phyloP scores from a whole-genome alignment of 1,140 invertebrate genomes.

The Pemphigus obesinymphae region DNA sequence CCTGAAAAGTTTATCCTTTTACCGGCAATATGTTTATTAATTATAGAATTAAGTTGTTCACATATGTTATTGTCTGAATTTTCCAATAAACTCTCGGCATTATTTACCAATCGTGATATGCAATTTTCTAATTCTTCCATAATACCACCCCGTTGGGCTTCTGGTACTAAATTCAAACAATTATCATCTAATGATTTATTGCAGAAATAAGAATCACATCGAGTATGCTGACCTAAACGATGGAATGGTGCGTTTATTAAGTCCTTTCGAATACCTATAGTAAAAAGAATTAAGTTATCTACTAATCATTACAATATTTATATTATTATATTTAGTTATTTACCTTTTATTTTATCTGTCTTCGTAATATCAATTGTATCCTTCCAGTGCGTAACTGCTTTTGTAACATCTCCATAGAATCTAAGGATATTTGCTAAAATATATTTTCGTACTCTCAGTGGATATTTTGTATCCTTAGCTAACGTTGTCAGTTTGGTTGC shows the following conservation, averaged over 20 bases:
- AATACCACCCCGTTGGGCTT: background rate
- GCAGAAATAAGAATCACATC: background rate
- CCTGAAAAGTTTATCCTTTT: background rate
- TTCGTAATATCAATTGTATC: background rate
- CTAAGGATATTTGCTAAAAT: background rate
- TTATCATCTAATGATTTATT: background rate
- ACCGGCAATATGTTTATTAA: background rate
- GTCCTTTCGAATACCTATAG: background rate
- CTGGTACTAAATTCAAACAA: background rate
- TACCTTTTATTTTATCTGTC: slow-evolving; percentile 10
- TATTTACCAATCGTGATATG: background rate
- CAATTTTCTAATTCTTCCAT: background rate
- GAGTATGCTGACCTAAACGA: background rate
- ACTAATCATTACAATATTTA: background rate
- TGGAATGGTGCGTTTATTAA: background rate
- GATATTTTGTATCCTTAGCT: background rate
- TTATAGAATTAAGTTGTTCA: background rate
- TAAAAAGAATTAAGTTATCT: background rate
- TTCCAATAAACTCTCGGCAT: background rate
- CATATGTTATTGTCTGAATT: background rate
- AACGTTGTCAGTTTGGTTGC: background rate
- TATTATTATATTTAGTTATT: background rate
- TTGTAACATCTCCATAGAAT: background rate
- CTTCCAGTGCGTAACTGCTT: background rate
- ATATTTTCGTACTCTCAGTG: background rate